Base-by-base conservation (phyloP, 2,888 invertebrate genomes). In the Cordilura impudica region DNA sequence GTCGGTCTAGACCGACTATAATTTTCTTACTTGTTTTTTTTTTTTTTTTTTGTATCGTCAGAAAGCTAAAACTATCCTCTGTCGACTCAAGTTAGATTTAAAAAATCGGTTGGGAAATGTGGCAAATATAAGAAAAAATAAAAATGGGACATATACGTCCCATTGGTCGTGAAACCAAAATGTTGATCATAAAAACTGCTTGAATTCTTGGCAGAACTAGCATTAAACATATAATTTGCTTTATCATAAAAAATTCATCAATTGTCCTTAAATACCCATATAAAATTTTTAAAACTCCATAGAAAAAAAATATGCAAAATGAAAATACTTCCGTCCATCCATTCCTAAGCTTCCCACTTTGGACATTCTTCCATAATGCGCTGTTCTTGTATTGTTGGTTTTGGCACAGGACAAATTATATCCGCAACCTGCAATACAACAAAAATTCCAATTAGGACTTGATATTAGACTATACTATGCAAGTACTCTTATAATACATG, bases 301-400 rank as follows among this genome's bases (percentile, higher is more conserved):
- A 35, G 14, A 76, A 16, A 61, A n/a, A n/a, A n/a, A n/a, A n/a
- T n/a, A n/a, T n/a, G n/a, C 4, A 31, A 16, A 53, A 53, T 26
- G 2, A 54, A 43, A 71, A 74, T 85, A 93, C 95, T 94, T 91
- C 98, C 98, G 91, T 95, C 94, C 66, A 97, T 96, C 98, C 98
- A 98, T 73, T 94, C 93, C 23, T 95, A 94, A 51, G 95, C 93
- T 81, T 95, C 92, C 98, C 98, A 98, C 82, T 93, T 92, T 0
- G 97, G 97, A 88, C 98, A 98, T 79, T 95, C 94, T 84, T 95
- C 93, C 82, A 93, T 92, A 89, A 95, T 96, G 91, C 98, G 98
- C 2, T 94, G 92, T 87, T 97, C 96, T 82, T 95, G 93, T 56
- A 93, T 93, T 72, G 94, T 92, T 3, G 97, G 97, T 80, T 95